phyloP scores from a whole-genome alignment of 1,140 invertebrate genomes.

The Mycetomoellerius zeteki region DNA sequence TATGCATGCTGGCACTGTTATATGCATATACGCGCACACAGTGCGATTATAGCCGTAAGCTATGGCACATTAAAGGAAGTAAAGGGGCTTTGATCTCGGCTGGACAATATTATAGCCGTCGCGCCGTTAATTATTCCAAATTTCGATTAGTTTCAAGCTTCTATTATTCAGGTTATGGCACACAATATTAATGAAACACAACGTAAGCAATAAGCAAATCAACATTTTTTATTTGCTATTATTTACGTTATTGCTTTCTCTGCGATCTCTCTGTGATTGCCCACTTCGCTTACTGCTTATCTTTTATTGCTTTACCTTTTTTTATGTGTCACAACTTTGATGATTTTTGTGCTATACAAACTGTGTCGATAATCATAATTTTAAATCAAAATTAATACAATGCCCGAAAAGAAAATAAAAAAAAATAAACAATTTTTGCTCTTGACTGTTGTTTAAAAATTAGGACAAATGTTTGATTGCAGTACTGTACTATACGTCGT shows the following conservation, averaged over 20 bases:
- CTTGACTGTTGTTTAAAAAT: neutral
- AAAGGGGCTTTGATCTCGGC: conserved; percentile 61
- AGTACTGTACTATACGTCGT: neutral
- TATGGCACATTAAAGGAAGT: conserved; percentile 56
- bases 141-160: conserved; percentile 11
- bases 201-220: too few species aligned
- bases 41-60: conserved; percentile 61
- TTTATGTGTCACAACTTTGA: too few species aligned
- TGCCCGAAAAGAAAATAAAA: neutral
- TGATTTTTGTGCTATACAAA: neutral
- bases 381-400: neutral
- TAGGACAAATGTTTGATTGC: neutral
- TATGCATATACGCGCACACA: conserved; percentile 1
- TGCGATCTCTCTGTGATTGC: too few species aligned
- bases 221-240: too few species aligned
- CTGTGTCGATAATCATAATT: too few species aligned
- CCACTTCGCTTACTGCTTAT: too few species aligned
- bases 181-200: too few species aligned
- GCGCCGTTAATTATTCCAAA: conserved; percentile 44
- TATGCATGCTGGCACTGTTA: conserved; percentile 17
- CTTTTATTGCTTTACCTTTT: too few species aligned
- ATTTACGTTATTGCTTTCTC: too few species aligned
- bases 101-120: conserved; percentile 31
- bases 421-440: too few species aligned
- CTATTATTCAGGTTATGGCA: neutral